Evolutionary conservation across 2,888 invertebrate species (phyloP), one percentile per base, ranked within the genome.

Genomic region (Nysson spinosus): DNA sequence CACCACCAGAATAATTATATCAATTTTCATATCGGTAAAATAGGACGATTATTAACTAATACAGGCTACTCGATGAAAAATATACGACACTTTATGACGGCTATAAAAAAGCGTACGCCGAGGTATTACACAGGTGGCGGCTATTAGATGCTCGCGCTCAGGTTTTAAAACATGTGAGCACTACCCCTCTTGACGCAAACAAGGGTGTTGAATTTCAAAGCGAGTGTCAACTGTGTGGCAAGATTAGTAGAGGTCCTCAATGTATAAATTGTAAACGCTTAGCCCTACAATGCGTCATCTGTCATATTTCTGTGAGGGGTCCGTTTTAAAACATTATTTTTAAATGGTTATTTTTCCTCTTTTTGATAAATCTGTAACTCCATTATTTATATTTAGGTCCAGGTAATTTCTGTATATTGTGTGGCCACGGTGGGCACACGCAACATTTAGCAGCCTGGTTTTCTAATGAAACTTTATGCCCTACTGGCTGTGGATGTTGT

Each of bases 371-470:
- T 16, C 67, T 73, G n/a, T n/a, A n/a, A n/a, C n/a, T n/a, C n/a
- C n/a, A n/a, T n/a, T n/a, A n/a, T n/a, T n/a, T n/a, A n/a, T n/a
- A n/a, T n/a, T 35, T 37, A 87, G 86, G 94, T 1, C 91, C 92
- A 1, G 94, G 96, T 47, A 94, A 93, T 85, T 95, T 95, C 77
- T 98, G 98, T 87, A 89, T 95, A 50, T 90, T 93, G 65, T 98
- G 98, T 88, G 96, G 96, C 0, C 98, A 98, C 87, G 97, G 97
- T 1, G 98, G 97, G 0, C 98, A 98, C 87, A 92, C 94, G 1
- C 87, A 89, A 43, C 97, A 97, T 87, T 91, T 98, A 89, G 89
- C 92, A 77, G 90, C 92, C 50, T 98, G 98, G 98, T 94, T 95
- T 86, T 87, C 90, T 26, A 90, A 90, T 50, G 93, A 95, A 84